These are phyloP conservation scores for Lasioglossum leucozonium DNA, from an alignment of 2,888 invertebrate species.

Conservation along the genomic window DNA sequence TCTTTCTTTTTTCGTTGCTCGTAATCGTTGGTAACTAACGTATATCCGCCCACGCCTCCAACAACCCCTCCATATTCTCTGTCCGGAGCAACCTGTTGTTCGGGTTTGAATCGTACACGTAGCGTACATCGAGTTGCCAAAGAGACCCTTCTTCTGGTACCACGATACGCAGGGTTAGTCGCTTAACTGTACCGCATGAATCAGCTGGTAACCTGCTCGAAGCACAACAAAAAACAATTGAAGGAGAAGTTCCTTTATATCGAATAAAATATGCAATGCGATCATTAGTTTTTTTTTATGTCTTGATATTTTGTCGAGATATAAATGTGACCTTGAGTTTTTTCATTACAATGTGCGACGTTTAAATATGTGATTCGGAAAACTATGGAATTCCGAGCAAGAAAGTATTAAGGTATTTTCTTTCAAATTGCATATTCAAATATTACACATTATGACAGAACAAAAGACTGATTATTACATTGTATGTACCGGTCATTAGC, in stretches of 20 bases:
- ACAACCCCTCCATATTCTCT: background rate
- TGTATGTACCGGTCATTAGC: background rate
- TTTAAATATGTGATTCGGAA: too few species aligned
- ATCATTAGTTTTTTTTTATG: background rate
- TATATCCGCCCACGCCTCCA: background rate
- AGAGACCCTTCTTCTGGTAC: constrained; percentile 21
- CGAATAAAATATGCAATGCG: background rate
- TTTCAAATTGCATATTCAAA: background rate
- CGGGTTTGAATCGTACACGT: constrained; percentile 8
- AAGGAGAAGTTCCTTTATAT: background rate
- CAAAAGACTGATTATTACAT: background rate
- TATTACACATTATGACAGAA: background rate
- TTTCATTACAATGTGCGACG: background rate
- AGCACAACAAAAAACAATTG: background rate
- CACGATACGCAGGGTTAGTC: background rate
- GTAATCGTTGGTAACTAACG: constrained; percentile 12
- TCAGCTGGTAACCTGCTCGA: background rate
- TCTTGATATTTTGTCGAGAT: background rate
- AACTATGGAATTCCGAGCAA: too few species aligned
- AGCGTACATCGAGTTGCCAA: constrained; percentile 28
- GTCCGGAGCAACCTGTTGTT: constrained; percentile 8
- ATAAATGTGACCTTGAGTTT: background rate
- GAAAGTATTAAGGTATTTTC: background rate
- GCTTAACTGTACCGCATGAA: background rate
- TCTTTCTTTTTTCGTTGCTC: background rate